Conservation (phyloP, 2,113 vertebrate species). For the Aplodontia rufa region DNA sequence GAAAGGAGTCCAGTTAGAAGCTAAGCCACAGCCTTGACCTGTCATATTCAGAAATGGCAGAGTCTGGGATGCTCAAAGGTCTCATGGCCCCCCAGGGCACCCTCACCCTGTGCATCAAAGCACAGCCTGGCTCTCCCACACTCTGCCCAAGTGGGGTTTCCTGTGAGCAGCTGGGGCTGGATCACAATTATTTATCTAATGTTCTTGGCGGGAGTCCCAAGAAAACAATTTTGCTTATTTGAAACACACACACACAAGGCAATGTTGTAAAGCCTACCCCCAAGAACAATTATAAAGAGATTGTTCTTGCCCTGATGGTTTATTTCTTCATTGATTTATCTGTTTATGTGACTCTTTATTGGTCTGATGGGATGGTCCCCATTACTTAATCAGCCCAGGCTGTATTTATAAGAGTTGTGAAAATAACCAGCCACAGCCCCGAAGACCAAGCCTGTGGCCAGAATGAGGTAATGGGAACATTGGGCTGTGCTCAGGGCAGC, state of each 20-base stretch:
- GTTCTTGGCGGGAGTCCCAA: slow-evolving; percentile 67
- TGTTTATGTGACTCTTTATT: slow-evolving; percentile 24
- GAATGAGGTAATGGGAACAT: not conserved
- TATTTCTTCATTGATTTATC: slow-evolving; percentile 33
- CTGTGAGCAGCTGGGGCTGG: slow-evolving; percentile 40
- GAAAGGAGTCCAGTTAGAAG: not conserved
- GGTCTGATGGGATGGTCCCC: not conserved
- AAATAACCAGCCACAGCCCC: not conserved
- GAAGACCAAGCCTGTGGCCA: not conserved
- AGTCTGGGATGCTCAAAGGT: not conserved
- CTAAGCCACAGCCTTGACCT: not conserved
- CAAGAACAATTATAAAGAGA: slow-evolving; percentile 14
- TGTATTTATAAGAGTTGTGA: not conserved
- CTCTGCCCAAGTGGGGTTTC: slow-evolving; percentile 17
- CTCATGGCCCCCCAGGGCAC: not conserved
- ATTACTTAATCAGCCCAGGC: not conserved
- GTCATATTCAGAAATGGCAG: not conserved
- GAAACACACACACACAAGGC: not conserved
- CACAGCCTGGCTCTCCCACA: not conserved
- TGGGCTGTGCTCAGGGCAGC: fast-evolving
- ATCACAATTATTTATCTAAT: slow-evolving; percentile 59
- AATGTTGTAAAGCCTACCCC: slow-evolving; percentile 42
- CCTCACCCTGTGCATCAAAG: not conserved
- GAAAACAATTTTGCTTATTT: slow-evolving; percentile 67
- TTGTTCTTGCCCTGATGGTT: not conserved